These are phyloP conservation scores for Syrrhaptes paradoxus DNA, from an alignment of 2,113 vertebrate genomes.

Conservation along the genomic window DNA sequence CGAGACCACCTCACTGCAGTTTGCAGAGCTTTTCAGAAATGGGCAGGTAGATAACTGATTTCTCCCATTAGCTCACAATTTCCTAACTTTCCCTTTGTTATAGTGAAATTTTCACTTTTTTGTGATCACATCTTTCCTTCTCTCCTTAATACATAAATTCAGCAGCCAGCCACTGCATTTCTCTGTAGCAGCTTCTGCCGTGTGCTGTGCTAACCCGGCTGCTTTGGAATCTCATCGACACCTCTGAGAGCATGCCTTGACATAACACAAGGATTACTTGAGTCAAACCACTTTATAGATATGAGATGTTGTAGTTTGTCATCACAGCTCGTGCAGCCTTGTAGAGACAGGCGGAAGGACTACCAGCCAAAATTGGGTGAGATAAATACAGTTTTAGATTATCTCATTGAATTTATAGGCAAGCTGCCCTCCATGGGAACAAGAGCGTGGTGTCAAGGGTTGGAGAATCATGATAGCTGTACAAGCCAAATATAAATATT, in stretches of 20 bases:
- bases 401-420: conserved; percentile 52
- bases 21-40: background rate
- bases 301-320: conserved; percentile 7
- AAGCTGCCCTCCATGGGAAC: conserved; percentile 6
- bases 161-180: background rate
- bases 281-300: conserved; percentile 42
- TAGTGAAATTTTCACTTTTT: background rate
- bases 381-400: conserved; percentile 37
- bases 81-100: background rate
- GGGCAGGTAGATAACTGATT: background rate
- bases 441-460: background rate
- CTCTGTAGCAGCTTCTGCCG: background rate
- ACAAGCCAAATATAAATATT: conserved; percentile 16
- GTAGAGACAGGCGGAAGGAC: conserved; percentile 34
- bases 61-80: background rate
- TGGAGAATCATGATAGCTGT: conserved; percentile 12
- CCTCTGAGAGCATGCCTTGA: conserved; percentile 12
- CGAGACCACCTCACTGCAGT: background rate
- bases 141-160: background rate
- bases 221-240: conserved; percentile 13
- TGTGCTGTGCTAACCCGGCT: background rate
- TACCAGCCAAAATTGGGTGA: background rate
- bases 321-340: background rate
- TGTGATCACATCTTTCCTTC: background rate
- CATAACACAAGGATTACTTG: conserved; percentile 27